Evolutionary conservation across 2,888 invertebrate genomes (phyloP).

Genomic region (Auanema sp.): DNA sequence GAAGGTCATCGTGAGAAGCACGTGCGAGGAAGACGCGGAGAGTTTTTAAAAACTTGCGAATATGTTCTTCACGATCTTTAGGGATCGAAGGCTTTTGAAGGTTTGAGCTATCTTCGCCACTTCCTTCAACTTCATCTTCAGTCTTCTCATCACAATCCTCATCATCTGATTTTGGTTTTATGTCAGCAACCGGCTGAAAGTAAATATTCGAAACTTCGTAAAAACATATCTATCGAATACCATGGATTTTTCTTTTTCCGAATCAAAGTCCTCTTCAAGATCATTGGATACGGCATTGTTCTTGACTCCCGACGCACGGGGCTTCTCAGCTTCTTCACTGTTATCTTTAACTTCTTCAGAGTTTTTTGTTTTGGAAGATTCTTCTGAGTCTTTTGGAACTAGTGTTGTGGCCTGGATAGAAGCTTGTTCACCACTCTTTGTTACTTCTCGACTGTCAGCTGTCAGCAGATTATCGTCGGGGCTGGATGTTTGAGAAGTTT

Average conservation of each 20-base stretch:
- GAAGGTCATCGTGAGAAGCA: slow-evolving; percentile 9
- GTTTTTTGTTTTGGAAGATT: not conserved
- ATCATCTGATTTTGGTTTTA: not conserved
- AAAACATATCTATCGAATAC: not conserved
- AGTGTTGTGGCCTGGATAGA: not conserved
- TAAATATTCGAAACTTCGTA: too few relatives aligned
- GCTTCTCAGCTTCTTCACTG: not conserved
- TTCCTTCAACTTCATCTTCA: not conserved
- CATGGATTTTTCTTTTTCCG: not conserved
- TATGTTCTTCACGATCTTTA: not conserved
- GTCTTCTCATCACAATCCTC: not conserved
- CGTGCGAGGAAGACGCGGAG: slow-evolving; percentile 9
- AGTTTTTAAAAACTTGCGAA: slow-evolving; percentile 2
- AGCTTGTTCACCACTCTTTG: not conserved
- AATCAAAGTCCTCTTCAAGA: not conserved
- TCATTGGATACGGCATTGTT: not conserved
- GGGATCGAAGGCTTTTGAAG: not conserved
- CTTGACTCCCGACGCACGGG: not conserved
- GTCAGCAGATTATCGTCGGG: too few relatives aligned
- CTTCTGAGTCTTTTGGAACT: not conserved
- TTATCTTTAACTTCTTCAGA: not conserved
- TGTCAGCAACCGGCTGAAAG: slow-evolving; percentile 1
- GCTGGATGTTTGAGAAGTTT: too few relatives aligned
- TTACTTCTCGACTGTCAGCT: not conserved
- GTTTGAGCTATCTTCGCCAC: not conserved